Conservation (phyloP, 2,888 invertebrate species). For the Anoplius nigerrimus region DNA sequence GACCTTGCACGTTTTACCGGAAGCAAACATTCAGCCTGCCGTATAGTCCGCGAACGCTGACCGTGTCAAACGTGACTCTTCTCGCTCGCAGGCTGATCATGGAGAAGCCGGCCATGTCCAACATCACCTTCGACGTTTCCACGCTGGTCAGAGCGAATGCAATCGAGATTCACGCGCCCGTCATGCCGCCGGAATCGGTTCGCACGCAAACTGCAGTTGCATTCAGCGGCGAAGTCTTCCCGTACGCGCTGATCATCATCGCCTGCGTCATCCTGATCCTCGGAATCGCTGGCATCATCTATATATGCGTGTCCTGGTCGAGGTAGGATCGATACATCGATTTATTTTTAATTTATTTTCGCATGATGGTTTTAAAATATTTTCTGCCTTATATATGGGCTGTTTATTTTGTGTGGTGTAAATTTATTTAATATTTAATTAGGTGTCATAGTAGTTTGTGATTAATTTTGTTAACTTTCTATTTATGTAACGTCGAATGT, state of each 20-base stretch:
- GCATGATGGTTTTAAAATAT: no score
- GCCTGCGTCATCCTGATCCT: slow-evolving; percentile 93
- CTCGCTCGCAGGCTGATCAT: slow-evolving; percentile 76
- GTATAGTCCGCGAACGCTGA: no score
- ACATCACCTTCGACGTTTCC: slow-evolving; percentile 83
- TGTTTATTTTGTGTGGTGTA: neutral
- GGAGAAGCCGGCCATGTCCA: slow-evolving; percentile 80
- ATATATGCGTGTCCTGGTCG: slow-evolving; percentile 95
- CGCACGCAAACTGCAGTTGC: slow-evolving; percentile 77
- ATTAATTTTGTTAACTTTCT: no score
- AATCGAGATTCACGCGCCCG: slow-evolving; percentile 81
- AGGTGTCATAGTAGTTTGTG: no score
- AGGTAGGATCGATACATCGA: no score
- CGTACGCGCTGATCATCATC: slow-evolving; percentile 91
- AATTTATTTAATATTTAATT: no score
- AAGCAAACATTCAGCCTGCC: no score
- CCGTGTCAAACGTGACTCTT: no score
- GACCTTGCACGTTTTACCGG: no score
- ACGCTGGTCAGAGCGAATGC: slow-evolving; percentile 82
- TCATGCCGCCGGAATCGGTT: slow-evolving; percentile 75
- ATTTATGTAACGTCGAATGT: no score
- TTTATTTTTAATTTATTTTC: no score
- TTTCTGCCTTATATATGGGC: neutral
- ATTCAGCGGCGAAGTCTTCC: slow-evolving; percentile 84
- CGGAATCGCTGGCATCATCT: slow-evolving; percentile 91